These are phyloP conservation scores for Taphrorychus bicolor DNA, from an alignment of 2,888 invertebrate species.

Conservation along the genomic window DNA sequence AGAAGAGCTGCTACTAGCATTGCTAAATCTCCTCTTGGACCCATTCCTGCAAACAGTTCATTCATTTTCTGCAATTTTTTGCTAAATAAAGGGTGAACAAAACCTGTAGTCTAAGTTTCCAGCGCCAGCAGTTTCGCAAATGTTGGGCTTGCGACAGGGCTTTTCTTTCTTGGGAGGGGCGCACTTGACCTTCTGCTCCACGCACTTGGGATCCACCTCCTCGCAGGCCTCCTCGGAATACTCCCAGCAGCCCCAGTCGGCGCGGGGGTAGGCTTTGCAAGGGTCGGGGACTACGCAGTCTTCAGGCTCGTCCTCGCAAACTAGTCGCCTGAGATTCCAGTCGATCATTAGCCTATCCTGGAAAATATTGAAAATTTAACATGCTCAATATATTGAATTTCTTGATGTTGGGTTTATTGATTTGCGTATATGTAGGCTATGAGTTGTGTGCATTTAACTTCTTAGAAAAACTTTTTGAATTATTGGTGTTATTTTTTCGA, in stretches of 20 bases:
- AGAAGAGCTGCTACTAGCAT: constrained; percentile 6
- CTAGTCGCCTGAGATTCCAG: constrained; percentile 41
- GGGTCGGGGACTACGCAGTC: constrained; percentile 40
- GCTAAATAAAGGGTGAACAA: not conserved
- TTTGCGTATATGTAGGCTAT: no score
- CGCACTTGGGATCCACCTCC: constrained; percentile 33
- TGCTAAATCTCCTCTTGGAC: constrained; percentile 28
- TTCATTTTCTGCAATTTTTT: not conserved
- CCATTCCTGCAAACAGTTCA: not conserved
- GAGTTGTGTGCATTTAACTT: no score
- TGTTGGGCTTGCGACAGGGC: constrained; percentile 16
- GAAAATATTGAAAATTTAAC: not conserved
- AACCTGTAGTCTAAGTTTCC: constrained; percentile 5
- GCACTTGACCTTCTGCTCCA: constrained; percentile 19
- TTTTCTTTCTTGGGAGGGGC: constrained; percentile 8
- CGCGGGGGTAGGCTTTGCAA: constrained; percentile 39
- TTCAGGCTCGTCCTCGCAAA: constrained; percentile 39
- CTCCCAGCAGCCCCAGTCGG: constrained; percentile 49
- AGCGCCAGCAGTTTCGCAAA: constrained; percentile 11
- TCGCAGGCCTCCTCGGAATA: constrained; percentile 33
- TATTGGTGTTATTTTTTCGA: no score
- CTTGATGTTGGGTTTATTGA: no score
- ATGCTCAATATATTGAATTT: not conserved
- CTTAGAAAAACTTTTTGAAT: no score
- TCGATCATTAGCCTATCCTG: constrained; percentile 44